Evolutionary conservation across 2,797 vertebrate species (phyloP).

Genomic region (Naso thynnoides): DNA sequence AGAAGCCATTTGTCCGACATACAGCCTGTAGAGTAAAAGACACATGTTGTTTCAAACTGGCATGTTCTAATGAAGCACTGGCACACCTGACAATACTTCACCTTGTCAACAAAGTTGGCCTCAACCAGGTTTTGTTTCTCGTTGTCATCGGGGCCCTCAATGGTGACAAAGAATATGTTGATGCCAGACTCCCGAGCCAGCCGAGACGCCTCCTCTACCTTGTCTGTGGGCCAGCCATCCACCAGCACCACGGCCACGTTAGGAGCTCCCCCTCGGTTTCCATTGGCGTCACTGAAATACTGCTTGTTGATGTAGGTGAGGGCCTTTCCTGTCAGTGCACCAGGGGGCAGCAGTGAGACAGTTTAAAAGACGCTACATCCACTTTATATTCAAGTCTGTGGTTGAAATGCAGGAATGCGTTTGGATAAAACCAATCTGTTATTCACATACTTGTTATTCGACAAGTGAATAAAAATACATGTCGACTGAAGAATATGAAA

Average conservation of each 20-base stretch:
- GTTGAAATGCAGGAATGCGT: conserved; percentile 8
- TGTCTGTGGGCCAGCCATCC: conserved; percentile 97
- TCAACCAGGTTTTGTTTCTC: conserved; percentile 92
- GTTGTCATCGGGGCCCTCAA: conserved; percentile 92
- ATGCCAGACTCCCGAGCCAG: conserved; percentile 96
- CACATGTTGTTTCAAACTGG: conserved; percentile 1
- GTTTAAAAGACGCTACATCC: conserved; percentile 21
- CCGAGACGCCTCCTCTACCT: conserved; percentile 93
- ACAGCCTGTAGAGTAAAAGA: conserved; percentile 86
- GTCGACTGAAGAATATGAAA: not conserved
- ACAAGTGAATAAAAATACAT: not conserved
- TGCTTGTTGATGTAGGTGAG: conserved; percentile 94
- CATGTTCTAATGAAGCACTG: not conserved
- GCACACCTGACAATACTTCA: conserved; percentile 57
- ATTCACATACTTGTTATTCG: not conserved
- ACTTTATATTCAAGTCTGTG: not conserved
- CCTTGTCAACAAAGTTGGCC: conserved; percentile 95
- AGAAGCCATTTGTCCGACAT: conserved; percentile 95
- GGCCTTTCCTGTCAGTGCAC: conserved; percentile 89
- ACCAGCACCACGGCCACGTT: conserved; percentile 95
- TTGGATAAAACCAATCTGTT: not conserved
- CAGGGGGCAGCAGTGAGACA: conserved; percentile 70
- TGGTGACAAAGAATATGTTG: conserved; percentile 98
- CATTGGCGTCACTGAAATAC: conserved; percentile 93
- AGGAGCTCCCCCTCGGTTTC: conserved; percentile 92